Conservation (phyloP, 2,888 invertebrate genomes). For the Mythimna albipuncta region DNA sequence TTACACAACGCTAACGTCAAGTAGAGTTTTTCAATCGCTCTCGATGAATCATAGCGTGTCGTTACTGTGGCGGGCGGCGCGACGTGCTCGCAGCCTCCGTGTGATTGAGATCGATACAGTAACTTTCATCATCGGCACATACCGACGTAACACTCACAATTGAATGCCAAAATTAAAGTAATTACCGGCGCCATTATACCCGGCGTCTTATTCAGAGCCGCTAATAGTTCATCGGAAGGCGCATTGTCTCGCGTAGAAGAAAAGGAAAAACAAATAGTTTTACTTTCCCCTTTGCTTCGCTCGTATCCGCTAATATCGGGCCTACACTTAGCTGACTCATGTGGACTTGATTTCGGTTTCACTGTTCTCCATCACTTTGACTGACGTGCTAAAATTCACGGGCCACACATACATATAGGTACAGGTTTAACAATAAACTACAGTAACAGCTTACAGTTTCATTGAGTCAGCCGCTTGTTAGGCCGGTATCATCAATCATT, state of each 20-base stretch:
- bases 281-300: constrained; percentile 89
- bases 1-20: constrained; percentile 87
- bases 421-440: constrained; percentile 36
- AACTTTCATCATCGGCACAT: constrained; percentile 83
- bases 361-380: constrained; percentile 76
- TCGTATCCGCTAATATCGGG: constrained; percentile 85
- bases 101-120: constrained; percentile 79
- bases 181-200: constrained; percentile 70
- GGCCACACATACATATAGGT: constrained; percentile 19
- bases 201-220: constrained; percentile 58
- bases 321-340: constrained; percentile 86
- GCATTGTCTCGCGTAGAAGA: constrained; percentile 77
- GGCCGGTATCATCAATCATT: constrained; percentile 69
- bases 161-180: constrained; percentile 78
- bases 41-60: constrained; percentile 79
- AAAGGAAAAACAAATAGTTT: constrained; percentile 88
- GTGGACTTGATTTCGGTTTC: constrained; percentile 87
- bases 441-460: constrained; percentile 69
- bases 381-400: constrained; percentile 76
- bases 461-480: constrained; percentile 57
- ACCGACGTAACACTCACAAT: constrained; percentile 78
- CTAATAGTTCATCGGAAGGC: constrained; percentile 72
- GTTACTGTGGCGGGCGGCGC: constrained; percentile 65
- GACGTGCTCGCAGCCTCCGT: constrained; percentile 74
- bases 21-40: constrained; percentile 81